A percentile compares a stretch with the other conserved stretches of the same genome.
Evolutionary conservation across 2,113 vertebrate genomes (phyloP).

Genomic region (Plectropomus leopardus): DNA sequence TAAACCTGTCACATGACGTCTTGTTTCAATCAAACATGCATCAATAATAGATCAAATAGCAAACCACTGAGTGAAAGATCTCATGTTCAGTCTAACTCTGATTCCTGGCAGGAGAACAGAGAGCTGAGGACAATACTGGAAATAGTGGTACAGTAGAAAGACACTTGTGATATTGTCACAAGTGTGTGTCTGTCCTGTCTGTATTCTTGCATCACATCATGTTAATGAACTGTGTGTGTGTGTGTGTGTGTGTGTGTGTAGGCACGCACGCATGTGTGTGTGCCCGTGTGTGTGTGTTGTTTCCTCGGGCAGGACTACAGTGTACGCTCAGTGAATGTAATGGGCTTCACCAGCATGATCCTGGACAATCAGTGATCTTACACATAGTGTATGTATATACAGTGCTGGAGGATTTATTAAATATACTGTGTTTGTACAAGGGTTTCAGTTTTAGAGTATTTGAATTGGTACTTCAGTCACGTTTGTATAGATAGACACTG

Average conservation of each 20-base stretch:
- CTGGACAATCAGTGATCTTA: not conserved
- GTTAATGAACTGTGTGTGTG: constrained; percentile 4
- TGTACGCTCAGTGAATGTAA: constrained; percentile 43
- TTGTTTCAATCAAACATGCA: not conserved
- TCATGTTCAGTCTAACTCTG: not conserved
- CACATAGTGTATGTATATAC: constrained; percentile 51
- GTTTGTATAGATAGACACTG: constrained; percentile 34
- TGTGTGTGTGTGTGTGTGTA: constrained; percentile 2
- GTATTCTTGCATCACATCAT: not conserved
- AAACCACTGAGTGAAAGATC: not conserved
- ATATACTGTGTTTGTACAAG: constrained; percentile 53
- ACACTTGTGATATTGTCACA: not conserved
- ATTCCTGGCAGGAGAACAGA: not conserved
- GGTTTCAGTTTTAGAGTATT: constrained; percentile 22
- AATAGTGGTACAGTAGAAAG: not conserved
- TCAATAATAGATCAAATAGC: not conserved
- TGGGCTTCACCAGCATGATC: constrained; percentile 3
- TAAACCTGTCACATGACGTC: not conserved
- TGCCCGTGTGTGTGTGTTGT: not conserved
- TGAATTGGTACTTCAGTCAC: constrained; percentile 25
- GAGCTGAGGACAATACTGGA: not conserved
- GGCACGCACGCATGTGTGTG: too few relatives aligned
- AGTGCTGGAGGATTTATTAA: constrained; percentile 68
- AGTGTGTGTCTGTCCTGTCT: constrained; percentile 1
- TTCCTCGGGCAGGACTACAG: constrained; percentile 9